A percentile compares a stretch with the other conserved stretches of the same genome.
These are phyloP conservation scores for Lepisosteus osseus DNA, from an alignment of 2,113 vertebrate genomes.

Conservation along the genomic window DNA sequence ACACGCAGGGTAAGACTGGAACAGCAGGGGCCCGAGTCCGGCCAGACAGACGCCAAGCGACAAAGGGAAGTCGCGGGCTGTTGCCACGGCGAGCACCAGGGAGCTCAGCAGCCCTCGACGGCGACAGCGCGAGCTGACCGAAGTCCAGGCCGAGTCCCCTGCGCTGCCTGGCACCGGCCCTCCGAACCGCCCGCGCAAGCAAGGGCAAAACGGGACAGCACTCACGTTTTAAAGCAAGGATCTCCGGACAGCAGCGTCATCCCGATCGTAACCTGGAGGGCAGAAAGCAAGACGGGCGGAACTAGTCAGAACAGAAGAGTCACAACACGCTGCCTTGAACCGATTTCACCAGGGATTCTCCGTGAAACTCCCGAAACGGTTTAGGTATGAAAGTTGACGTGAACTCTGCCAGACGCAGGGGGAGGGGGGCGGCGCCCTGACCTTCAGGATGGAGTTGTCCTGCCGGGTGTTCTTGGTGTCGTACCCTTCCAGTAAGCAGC, in stretches of 20 bases:
- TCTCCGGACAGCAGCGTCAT: slow-evolving; percentile 96
- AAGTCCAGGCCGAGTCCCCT: no score
- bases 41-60: no score
- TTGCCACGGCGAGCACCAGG: no score
- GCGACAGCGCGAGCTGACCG: no score
- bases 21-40: no score
- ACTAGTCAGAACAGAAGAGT: background rate
- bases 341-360: background rate
- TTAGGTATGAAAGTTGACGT: no score
- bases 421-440: slow-evolving; percentile 30
- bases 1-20: no score
- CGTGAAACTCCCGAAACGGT: no score
- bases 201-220: slow-evolving; percentile 22
- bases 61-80: no score
- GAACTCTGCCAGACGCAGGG: background rate
- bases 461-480: slow-evolving; percentile 97
- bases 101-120: no score
- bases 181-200: background rate
- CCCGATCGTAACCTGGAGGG: slow-evolving; percentile 84
- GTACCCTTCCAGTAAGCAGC: slow-evolving; percentile 95
- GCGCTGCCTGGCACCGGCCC: no score
- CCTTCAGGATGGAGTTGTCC: slow-evolving; percentile 98
- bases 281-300: background rate
- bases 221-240: slow-evolving; percentile 98
- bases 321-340: background rate